Percentiles rank a stretch among this genome's conserved stretches.
Evolutionary conservation across 2,888 invertebrate genomes (phyloP).

Genomic region (Psylliodes chrysocephalus): DNA sequence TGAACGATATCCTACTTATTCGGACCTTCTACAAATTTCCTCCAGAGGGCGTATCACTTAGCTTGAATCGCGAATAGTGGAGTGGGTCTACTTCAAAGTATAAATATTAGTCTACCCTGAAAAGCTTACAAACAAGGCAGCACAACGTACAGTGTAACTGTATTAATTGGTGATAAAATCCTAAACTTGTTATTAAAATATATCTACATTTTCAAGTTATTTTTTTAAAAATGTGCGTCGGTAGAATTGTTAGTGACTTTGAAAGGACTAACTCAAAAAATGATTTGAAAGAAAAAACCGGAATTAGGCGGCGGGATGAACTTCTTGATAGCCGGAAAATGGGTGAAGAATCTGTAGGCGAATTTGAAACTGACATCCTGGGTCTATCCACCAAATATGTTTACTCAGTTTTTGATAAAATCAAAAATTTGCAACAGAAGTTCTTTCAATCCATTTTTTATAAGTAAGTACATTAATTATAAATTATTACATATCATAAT

Average conservation of each 20-base stretch:
- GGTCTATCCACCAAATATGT: conserved; percentile 56
- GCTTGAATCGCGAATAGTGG: no score
- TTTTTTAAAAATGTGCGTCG: conserved; percentile 48
- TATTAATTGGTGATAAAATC: neutral
- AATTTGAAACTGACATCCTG: conserved; percentile 49
- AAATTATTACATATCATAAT: neutral
- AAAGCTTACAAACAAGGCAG: neutral
- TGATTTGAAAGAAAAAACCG: conserved; percentile 1
- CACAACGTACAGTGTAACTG: neutral
- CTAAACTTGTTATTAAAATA: neutral
- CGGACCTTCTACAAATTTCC: no score
- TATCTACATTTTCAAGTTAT: no score
- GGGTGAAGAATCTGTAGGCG: neutral
- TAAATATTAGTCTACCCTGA: conserved; percentile 15
- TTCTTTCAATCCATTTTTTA: conserved; percentile 53
- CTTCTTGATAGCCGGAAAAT: neutral
- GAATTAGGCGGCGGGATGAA: neutral
- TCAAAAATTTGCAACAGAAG: conserved; percentile 47
- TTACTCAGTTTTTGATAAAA: conserved; percentile 49
- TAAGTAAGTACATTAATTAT: conserved; percentile 51
- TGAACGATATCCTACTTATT: no score
- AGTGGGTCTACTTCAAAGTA: conserved; percentile 18
- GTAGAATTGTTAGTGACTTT: conserved; percentile 44
- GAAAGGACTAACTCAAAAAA: conserved; percentile 28
- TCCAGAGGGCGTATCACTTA: no score